Evolutionary conservation across 2,797 vertebrate species (phyloP).

Genomic region (Anisognathus igniventris): DNA sequence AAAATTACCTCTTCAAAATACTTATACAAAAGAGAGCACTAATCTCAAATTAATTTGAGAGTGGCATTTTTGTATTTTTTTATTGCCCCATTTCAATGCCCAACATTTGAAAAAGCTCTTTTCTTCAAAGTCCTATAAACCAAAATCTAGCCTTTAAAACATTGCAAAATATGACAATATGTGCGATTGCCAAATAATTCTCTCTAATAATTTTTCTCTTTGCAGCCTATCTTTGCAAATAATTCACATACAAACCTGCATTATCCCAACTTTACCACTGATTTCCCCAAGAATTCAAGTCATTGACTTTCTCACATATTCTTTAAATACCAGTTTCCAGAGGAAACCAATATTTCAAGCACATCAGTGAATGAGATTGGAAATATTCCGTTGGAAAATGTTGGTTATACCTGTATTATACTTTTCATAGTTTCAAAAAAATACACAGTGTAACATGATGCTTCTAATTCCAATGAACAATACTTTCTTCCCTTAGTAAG

Average conservation of each 20-base stretch:
- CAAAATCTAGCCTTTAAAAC: not conserved
- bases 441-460: not conserved
- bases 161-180: not conserved
- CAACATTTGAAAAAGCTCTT: not conserved
- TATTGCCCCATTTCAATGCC: not conserved
- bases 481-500: not conserved
- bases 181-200: not conserved
- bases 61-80: not conserved
- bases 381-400: not conserved
- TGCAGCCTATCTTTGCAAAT: not conserved
- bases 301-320: not conserved
- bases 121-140: not conserved
- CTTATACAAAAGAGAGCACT: not conserved
- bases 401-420: not conserved
- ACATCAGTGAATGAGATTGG: not conserved
- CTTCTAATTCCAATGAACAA: not conserved
- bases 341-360: not conserved
- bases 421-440: not conserved
- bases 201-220: not conserved
- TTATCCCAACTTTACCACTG: not conserved
- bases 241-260: not conserved
- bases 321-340: not conserved
- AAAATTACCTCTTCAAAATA: not conserved
- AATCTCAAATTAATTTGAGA: not conserved
- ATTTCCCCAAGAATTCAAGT: not conserved